phyloP scores from a whole-genome alignment of 92 coral and sea anemone species.

The Blastomussa wellsi region DNA sequence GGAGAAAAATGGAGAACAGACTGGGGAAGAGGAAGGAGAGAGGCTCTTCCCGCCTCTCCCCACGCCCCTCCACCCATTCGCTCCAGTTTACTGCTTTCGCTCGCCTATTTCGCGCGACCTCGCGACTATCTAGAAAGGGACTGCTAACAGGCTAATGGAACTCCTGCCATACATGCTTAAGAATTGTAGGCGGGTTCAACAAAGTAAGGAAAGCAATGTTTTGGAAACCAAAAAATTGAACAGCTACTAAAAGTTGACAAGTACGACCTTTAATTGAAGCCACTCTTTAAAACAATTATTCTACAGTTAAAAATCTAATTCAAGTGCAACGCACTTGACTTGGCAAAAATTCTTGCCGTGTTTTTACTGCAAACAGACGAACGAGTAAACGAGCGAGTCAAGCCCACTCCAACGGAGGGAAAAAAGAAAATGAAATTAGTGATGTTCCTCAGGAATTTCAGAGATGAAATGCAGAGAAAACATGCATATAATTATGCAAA shows the following conservation, averaged over 20 bases:
- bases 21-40: no score
- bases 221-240: not conserved
- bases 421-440: slow-evolving; percentile 10
- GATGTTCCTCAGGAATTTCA: not conserved
- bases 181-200: no score
- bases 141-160: no score
- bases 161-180: no score
- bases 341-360: not conserved
- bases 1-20: no score
- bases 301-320: slow-evolving; percentile 51
- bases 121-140: no score
- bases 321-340: slow-evolving; percentile 1
- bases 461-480: not conserved
- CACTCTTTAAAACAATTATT: slow-evolving; percentile 49
- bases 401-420: slow-evolving; percentile 9
- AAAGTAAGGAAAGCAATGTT: not conserved
- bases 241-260: not conserved
- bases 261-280: slow-evolving; percentile 45
- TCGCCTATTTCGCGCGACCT: no score
- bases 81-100: no score
- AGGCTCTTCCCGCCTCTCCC: no score
- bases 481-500: not conserved
- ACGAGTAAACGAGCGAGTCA: slow-evolving; percentile 5
- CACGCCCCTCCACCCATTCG: no score
- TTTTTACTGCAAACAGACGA: slow-evolving; percentile 19